Base-by-base conservation (phyloP, 2,888 invertebrate genomes). In the Lysandra bellargus region DNA sequence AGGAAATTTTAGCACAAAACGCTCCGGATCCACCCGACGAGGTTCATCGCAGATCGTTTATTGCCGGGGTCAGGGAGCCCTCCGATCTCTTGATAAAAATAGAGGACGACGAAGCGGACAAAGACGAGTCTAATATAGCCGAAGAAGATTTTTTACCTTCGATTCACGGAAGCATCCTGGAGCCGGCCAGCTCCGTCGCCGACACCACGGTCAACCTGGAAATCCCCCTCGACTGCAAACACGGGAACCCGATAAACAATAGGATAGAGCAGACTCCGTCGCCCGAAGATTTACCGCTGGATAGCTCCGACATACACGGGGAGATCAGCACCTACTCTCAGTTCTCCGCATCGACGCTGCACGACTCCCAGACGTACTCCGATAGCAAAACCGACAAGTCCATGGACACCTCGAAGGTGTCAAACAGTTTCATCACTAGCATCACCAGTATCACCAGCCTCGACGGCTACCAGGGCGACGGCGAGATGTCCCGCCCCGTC, bases 381-480 rank as follows among this genome's bases (percentile, higher is more conserved):
- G 93, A 95, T 84, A 92, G 95, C 78, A 96, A 96, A 89, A 95
- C 94, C 74, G 96, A 96, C 82, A 96, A 96, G 88, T 96, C 96
- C 2, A 95, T 94, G 88, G 94, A 95, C 85, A 95, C 95, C 37
- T 96, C 95, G 73, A 96, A 96, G 90, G 96, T 96, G 14, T 96
- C 96, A 6, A 97, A 95, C 84, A 97, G 97, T 88, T 97, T 98
- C 86, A 97, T 98, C 33, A 98, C 97, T 2, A 98, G 98, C 86
- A 97, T 98, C 30, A 98, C 98, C n/a, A 98, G 98, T 87, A 98
- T 98, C 81, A 97, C 98, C 49, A 98, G 98, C 90, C 95, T 98
- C 83, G 98, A 99, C 90, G 98, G 99, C 72, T 98, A 98, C 91
- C 98, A 98, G 92, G 98, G 98, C 12, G 98, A 98, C 90, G 98